Evolutionary conservation across 2,888 invertebrate species (phyloP), one percentile per base, ranked within the genome.

Genomic region (Papilio demoleus): DNA sequence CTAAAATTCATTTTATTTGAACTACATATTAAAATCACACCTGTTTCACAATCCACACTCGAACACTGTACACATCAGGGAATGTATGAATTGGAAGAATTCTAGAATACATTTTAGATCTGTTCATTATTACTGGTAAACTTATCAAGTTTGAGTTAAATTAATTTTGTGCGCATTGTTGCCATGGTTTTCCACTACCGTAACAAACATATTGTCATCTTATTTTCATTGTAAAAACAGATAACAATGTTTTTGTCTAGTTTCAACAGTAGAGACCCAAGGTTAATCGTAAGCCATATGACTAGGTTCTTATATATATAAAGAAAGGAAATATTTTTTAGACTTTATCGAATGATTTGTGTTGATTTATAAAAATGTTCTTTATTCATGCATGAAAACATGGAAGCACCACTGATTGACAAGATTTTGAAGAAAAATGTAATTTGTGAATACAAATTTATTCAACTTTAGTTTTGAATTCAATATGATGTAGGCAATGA

Each of bases 41-140:
- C 81, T 80, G 74, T 77, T 80, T 73, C 76, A 79, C 77, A 77
- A 78, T 79, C 78, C 77, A 64, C 58, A 71, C 59, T 36, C 73
- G 77, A 78, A 80, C 77, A 78, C 76, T 80, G 80, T 84, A 84
- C 77, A 83, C 81, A 62, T 81, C 83, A 84, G 84, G 89, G 91
- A 91, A 91, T 90, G 90, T 88, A 80, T 79, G 82, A 80, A 84
- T 76, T 88, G 88, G 88, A 90, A 91, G 87, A 87, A 84, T 78
- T 75, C 76, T 73, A 76, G 75, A 72, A 59, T 71, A 73, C 72
- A 66, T 67, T 45, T 67, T 65, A 36, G n/a, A 22, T 59, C 36
- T 56, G 53, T n/a, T n/a, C n/a, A 50, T 47, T 47, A 45, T 68
- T 42, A 56, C 73, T 70, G 71, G 72, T 58, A 60, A 70, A 42